Evolutionary conservation across 2,113 vertebrate species (phyloP), one percentile per base, ranked within the genome.

Genomic region (Panurus biarmicus): DNA sequence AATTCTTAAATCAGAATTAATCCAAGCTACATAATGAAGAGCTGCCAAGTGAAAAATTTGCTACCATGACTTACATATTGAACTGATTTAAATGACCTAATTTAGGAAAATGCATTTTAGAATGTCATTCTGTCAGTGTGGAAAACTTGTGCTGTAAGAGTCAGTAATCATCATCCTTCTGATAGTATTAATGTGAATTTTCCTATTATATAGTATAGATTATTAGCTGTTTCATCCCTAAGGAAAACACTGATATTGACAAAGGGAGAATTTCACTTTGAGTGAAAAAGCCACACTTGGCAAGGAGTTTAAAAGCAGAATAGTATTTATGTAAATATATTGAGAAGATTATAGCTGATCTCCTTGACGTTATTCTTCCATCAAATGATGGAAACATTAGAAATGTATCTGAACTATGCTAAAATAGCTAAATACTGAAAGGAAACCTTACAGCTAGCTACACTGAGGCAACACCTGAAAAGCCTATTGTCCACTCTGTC

Each of bases 61-160:
- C 72, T 93, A 61, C 85, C 1, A 5, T 93, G 90, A 88, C 91
- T 97, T 94, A 93, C 72, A 83, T 94, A 80, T 51, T 93, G 82
- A 92, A 93, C 53, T 65, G 69, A 91, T 86, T 95, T 86, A 95
- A 88, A 93, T 90, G 79, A 93, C 90, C 90, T 93, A 93, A 96
- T 92, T 96, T 96, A 86, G 65, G 57, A 86, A 88, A 95, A 94
- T 16, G 31, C 60, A 42, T 91, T 93, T 96, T 80, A 86, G 72
- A 93, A 95, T 86, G 69, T 57, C 40, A 67, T 76, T 89, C 51
- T 88, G 70, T 71, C 76, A 57, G 25, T 77, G 72, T 45, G 47
- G 71, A 91, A 82, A 95, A 90, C 82, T 72, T 40, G 82, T 86
- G 61, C 78, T 93, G 6, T 83, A 93, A 94, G 21, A 91, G 51